These are phyloP conservation scores for Poecilia velifera DNA, from an alignment of 2,797 vertebrate genomes.

Conservation along the genomic window DNA sequence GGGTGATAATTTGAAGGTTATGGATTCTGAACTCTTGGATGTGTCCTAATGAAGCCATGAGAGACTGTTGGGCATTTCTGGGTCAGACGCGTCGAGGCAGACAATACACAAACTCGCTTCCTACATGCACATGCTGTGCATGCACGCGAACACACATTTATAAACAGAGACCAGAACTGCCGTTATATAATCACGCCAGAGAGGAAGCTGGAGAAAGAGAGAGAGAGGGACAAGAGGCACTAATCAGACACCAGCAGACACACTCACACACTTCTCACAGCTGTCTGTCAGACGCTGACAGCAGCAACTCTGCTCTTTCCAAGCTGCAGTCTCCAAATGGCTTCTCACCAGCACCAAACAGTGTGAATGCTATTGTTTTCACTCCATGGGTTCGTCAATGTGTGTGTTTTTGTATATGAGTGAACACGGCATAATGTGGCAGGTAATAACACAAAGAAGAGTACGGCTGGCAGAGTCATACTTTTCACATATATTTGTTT, in stretches of 20 bases:
- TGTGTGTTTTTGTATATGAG: neutral
- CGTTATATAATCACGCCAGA: slow-evolving; percentile 62
- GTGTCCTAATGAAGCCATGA: slow-evolving; percentile 67
- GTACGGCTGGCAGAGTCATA: neutral
- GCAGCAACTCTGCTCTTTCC: slow-evolving; percentile 39
- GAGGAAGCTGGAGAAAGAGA: slow-evolving; percentile 1
- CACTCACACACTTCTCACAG: slow-evolving; percentile 30
- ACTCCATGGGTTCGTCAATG: neutral
- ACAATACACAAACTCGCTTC: slow-evolving; percentile 24
- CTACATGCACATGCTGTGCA: slow-evolving; percentile 18
- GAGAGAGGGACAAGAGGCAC: slow-evolving; percentile 26
- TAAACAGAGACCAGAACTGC: slow-evolving; percentile 21
- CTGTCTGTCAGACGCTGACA: slow-evolving; percentile 52
- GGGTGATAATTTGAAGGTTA: slow-evolving; percentile 75
- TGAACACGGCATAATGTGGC: neutral
- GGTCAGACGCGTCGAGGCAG: slow-evolving; percentile 50
- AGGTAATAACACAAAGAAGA: neutral
- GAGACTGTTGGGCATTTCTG: slow-evolving; percentile 61
- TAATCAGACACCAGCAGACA: slow-evolving; percentile 49
- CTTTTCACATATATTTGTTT: neutral
- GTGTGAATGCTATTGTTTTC: neutral
- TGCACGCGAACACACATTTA: slow-evolving; percentile 28
- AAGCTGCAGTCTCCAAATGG: slow-evolving; percentile 38
- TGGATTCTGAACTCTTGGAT: slow-evolving; percentile 43
- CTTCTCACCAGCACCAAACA: slow-evolving; percentile 25